Evolutionary conservation across 2,113 vertebrate species (phyloP), one percentile per base, ranked within the genome.

Genomic region (Xenopus tropicalis): DNA sequence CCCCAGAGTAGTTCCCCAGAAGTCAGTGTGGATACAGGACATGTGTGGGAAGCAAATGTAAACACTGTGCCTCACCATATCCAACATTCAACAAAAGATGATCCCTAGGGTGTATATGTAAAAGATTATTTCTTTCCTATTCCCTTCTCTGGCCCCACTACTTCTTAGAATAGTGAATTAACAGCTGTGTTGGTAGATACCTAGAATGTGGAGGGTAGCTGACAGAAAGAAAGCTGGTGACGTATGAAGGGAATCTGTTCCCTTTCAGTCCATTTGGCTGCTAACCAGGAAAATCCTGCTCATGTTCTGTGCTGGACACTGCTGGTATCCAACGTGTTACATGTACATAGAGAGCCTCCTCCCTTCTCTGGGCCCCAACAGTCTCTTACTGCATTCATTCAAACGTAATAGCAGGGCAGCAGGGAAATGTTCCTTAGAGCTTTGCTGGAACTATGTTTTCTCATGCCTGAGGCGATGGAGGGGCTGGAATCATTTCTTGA

Each of bases 281-380:
- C 59, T 52, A 24, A 43, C 61, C 73, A 69, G 59, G 73, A 75
- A 75, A 75, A 69, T 62, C 46, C 29, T 63, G 73, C 58, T 76
- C 58, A 63, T 76, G 48, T 68, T 46, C n/a, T 65, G 63, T 66
- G 43, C 48, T 66, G 23, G n/a, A 66, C 48, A 64, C 51, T 21
- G 20, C 11, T 56, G 56, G 61, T 42, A 46, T 56, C 21, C 25
- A 69, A 61, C 25, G n/a, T 21, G 44, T 67, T 68, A 61, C 48
- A 44, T 69, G 42, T 46, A 20, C 61, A 51, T 58, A 23, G 14
- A 43, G 6, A 21, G 25, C 62, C 29, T 68, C 20, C 54, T 67
- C 23, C n/a, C 46, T 19, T 43, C 14, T 3, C 59, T 69, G 61
- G 61, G 12, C 43, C 21, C 71, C 37, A 66, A 62, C 57, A 61